phyloP scores from a whole-genome alignment of 2,113 vertebrate genomes.

The Salvelinus sp. region DNA sequence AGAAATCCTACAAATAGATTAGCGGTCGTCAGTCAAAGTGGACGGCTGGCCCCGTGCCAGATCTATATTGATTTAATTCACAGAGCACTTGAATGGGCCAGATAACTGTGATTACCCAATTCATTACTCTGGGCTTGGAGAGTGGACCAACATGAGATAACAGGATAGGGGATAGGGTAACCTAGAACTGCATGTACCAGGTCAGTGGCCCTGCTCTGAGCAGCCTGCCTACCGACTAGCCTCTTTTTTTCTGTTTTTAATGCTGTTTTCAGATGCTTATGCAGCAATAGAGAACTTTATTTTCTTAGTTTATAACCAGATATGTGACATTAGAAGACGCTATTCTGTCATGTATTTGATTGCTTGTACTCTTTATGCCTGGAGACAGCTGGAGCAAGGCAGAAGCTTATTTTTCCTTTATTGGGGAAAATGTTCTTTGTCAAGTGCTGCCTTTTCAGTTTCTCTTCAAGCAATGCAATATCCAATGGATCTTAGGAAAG shows the following conservation, averaged over 20 bases:
- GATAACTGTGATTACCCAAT: constrained; percentile 79
- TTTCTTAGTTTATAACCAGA: too few species aligned
- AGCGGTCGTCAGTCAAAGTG: constrained; percentile 71
- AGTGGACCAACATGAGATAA: constrained; percentile 74
- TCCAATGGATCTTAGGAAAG: background rate
- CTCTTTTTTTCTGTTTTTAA: too few species aligned
- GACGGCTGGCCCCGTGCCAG: constrained; percentile 66
- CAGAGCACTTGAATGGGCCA: constrained; percentile 73
- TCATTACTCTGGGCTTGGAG: constrained; percentile 72
- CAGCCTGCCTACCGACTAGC: too few species aligned
- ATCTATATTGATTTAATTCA: constrained; percentile 76
- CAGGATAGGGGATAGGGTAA: constrained; percentile 32
- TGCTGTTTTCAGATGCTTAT: too few species aligned
- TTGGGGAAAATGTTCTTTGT: too few species aligned
- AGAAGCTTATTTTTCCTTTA: too few species aligned
- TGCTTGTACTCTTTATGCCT: too few species aligned
- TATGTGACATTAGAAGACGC: too few species aligned
- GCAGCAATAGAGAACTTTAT: too few species aligned
- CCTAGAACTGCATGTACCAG: background rate
- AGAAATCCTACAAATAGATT: constrained; percentile 65
- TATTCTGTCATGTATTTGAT: too few species aligned
- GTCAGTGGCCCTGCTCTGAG: background rate
- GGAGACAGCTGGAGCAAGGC: too few species aligned
- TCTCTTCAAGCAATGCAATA: background rate
- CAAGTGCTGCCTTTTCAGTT: background rate